phyloP scores from a whole-genome alignment of 2,113 vertebrate species.

The Apteryx mantelli region DNA sequence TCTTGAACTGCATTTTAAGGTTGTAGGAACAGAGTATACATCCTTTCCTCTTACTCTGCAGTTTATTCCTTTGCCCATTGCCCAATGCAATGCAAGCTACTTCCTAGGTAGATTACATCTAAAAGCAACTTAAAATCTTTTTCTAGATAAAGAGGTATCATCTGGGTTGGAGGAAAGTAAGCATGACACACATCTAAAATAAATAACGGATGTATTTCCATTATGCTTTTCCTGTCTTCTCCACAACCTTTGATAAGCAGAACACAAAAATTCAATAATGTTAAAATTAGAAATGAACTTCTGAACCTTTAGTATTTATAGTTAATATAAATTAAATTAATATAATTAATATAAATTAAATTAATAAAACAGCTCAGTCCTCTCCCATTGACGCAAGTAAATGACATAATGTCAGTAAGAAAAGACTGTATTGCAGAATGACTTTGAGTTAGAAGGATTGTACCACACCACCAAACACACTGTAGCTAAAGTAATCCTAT shows the following conservation, averaged over 20 bases:
- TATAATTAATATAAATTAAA: not conserved
- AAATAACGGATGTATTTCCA: not conserved
- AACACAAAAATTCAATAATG: not conserved
- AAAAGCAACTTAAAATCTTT: not conserved
- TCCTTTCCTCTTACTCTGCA: not conserved
- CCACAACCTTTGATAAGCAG: not conserved
- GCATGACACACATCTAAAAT: not conserved
- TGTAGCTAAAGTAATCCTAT: not conserved
- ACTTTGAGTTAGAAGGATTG: not conserved
- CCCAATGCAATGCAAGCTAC: not conserved
- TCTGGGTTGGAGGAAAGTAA: not conserved
- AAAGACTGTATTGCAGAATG: not conserved
- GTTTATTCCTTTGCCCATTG: not conserved
- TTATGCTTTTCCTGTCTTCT: not conserved
- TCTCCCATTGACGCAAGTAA: not conserved
- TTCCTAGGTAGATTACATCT: not conserved
- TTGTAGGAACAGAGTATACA: not conserved
- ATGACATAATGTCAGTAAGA: not conserved
- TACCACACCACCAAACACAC: not conserved
- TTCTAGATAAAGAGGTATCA: not conserved
- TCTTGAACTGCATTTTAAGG: not conserved
- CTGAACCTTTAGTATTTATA: not conserved
- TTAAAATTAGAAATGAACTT: slow-evolving; percentile 25
- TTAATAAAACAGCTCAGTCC: not conserved
- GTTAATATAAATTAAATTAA: too few species aligned